Percentiles rank a stretch among this genome's conserved stretches.
These are phyloP conservation scores for Percina caprodes DNA, from an alignment of 2,113 vertebrate species.

Conservation along the genomic window DNA sequence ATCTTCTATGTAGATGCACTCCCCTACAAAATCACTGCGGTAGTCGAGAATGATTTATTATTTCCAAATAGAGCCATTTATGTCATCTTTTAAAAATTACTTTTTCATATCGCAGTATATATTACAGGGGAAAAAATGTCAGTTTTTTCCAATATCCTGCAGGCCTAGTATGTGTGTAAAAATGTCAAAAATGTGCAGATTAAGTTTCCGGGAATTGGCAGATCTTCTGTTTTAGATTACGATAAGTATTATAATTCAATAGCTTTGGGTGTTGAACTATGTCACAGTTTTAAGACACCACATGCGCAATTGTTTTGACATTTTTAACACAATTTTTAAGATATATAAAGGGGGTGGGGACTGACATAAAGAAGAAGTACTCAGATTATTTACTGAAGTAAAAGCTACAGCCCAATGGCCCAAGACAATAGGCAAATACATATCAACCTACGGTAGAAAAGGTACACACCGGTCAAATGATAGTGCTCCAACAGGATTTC, in stretches of 20 bases:
- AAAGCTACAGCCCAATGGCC: neutral
- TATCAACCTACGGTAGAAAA: no score
- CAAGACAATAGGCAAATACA: neutral
- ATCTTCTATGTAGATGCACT: no score
- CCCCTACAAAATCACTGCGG: no score
- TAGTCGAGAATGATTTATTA: no score
- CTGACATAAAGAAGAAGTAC: neutral
- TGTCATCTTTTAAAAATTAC: no score
- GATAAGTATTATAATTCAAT: neutral
- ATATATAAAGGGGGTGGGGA: neutral
- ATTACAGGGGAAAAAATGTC: no score
- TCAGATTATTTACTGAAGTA: neutral
- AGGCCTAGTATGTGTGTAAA: neutral
- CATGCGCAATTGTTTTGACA: neutral
- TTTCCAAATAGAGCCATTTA: no score
- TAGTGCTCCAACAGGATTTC: neutral
- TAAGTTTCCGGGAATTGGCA: neutral
- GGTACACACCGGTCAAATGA: no score
- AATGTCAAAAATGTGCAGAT: conserved; percentile 3
- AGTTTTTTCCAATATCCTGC: no score
- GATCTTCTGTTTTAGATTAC: neutral
- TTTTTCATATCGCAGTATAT: no score
- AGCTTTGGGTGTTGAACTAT: neutral
- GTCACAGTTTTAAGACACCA: neutral
- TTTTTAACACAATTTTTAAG: neutral